Conservation (phyloP, 2,797 vertebrate genomes). For the Pogonophryne albipinna region DNA sequence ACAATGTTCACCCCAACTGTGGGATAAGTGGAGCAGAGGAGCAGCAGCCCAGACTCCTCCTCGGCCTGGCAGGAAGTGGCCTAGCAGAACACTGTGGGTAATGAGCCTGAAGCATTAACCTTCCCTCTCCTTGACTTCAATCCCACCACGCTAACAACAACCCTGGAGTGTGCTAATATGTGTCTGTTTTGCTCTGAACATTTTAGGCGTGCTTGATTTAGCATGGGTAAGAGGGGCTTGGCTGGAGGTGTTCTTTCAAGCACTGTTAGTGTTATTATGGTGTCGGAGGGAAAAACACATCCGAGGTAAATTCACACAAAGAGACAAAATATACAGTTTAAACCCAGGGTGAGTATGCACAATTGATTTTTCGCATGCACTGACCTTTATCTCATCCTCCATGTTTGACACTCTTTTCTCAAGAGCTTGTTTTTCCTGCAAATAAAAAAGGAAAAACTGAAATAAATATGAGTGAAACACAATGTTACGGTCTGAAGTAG, state of each 20-base stretch:
- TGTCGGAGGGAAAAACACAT: slow-evolving; percentile 10
- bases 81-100: slow-evolving; percentile 70
- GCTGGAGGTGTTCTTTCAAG: slow-evolving; percentile 34
- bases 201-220: slow-evolving; percentile 60
- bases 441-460: slow-evolving; percentile 28
- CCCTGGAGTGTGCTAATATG: slow-evolving; percentile 23
- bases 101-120: slow-evolving; percentile 75
- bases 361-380: slow-evolving; percentile 32
- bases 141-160: slow-evolving; percentile 67
- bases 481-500: slow-evolving; percentile 1
- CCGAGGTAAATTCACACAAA: slow-evolving; percentile 36
- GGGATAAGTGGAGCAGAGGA: slow-evolving; percentile 75
- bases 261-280: slow-evolving; percentile 30
- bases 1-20: slow-evolving; percentile 79
- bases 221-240: slow-evolving; percentile 32
- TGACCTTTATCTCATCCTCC: slow-evolving; percentile 98
- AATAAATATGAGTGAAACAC: slow-evolving; percentile 8
- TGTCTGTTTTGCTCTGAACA: slow-evolving; percentile 48
- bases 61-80: slow-evolving; percentile 66
- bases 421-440: slow-evolving; percentile 93
- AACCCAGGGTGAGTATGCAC: slow-evolving; percentile 14
- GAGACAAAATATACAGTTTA: slow-evolving; percentile 32
- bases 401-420: slow-evolving; percentile 96
- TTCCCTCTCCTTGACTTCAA: slow-evolving; percentile 71
- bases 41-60: slow-evolving; percentile 66